These are phyloP conservation scores for Coracopsis vasa DNA, from an alignment of 2,113 vertebrate species.

Conservation along the genomic window DNA sequence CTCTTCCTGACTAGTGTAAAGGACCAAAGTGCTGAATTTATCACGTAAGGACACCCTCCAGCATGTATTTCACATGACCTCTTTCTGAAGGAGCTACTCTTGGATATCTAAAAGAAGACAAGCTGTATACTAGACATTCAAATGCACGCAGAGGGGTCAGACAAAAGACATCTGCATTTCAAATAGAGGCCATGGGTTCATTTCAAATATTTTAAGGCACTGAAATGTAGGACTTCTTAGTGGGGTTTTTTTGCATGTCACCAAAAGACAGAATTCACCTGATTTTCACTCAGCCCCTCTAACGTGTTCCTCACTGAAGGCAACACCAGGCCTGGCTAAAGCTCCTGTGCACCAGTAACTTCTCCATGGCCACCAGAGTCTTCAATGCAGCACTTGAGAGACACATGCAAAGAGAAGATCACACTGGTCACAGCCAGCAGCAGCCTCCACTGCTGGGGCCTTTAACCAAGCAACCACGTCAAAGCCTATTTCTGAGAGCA, in stretches of 20 bases:
- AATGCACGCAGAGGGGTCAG: neutral
- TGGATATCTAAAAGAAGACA: neutral
- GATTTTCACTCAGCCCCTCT: neutral
- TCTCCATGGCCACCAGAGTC: neutral
- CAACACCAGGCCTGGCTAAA: neutral
- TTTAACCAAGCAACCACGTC: neutral
- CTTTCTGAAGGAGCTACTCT: neutral
- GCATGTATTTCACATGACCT: neutral
- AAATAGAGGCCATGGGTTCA: neutral
- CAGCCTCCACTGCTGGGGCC: neutral
- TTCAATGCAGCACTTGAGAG: neutral
- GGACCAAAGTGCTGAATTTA: neutral
- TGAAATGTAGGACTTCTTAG: neutral
- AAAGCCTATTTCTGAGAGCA: neutral
- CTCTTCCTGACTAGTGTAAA: neutral
- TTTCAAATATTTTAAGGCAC: neutral
- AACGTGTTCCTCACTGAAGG: neutral
- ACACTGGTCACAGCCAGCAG: neutral
- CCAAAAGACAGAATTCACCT: neutral
- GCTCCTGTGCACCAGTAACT: neutral
- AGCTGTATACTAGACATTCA: neutral
- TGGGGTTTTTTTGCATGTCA: rapidly evolving
- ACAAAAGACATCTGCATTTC: neutral
- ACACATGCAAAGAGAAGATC: neutral
- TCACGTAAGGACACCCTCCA: neutral